A percentile compares a stretch with the other conserved stretches of the same genome.
phyloP scores from a whole-genome alignment of 2,888 invertebrate genomes.

The Drosophila nr. perissopoda region DNA sequence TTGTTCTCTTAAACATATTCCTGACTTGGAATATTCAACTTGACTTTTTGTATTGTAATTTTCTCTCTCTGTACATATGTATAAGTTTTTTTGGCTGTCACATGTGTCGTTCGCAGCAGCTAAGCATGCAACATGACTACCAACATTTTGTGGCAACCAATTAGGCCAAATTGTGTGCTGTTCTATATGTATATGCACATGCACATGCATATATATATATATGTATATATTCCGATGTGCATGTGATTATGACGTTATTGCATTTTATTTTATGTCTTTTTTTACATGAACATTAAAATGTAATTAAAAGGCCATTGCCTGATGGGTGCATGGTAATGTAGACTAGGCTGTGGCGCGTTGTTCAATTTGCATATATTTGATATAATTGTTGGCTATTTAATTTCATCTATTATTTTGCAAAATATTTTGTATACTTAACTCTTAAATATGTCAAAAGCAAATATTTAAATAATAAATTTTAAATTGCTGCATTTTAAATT shows the following conservation, averaged over 20 bases:
- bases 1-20: not conserved
- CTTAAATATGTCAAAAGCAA: not conserved
- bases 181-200: conserved; percentile 13
- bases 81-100: conserved; percentile 38
- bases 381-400: not conserved
- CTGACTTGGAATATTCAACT: not conserved
- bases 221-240: not conserved
- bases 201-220: conserved; percentile 5
- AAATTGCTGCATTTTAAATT: not conserved
- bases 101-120: conserved; percentile 50
- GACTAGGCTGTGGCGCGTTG: not conserved
- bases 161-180: conserved; percentile 65
- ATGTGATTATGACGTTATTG: conserved; percentile 47
- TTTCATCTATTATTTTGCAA: not conserved
- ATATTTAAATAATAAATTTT: not conserved
- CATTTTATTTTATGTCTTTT: conserved; percentile 23
- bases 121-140: conserved; percentile 32
- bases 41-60: not conserved
- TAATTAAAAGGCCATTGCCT: conserved; percentile 65
- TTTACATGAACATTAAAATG: conserved; percentile 62
- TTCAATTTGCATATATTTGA: not conserved
- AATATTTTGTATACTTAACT: not conserved
- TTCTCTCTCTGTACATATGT: not conserved
- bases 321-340: not conserved
- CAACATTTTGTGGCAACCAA: conserved; percentile 63